Base-by-base conservation (phyloP, 2,113 vertebrate genomes). In the Indicator indicator region DNA sequence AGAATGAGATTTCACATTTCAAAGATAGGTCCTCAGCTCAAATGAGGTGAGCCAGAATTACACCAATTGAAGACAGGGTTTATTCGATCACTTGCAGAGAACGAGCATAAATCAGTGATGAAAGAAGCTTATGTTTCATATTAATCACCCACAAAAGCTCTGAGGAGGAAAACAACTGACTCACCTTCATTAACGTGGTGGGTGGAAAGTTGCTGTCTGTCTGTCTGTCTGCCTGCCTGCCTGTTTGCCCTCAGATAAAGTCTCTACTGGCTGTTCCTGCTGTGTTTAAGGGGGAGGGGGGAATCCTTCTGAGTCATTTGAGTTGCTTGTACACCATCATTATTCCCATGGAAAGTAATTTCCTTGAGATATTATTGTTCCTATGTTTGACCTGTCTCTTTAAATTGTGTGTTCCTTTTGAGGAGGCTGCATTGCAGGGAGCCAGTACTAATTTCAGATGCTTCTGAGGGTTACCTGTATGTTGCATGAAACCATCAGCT, bases 141-240 rank as follows among this genome's bases (percentile, higher is more conserved):
- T 89, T 91, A 90, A 91, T 71, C 30, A 63, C n/a, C 38, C 50
- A 83, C 59, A 79, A 81, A 92, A 94, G 27, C 52, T 85, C 74
- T 23, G 68, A 59, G 55, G 52, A 87, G 60, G 68, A 58, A 90
- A 94, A 86, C 33, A 92, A 90, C 82, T 68, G 69, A 80, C 60
- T 90, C 85, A 77, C 75, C 71, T 92, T 55, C 32, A 21, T 67
- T 24, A 65, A 16, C 4, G 2, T 11, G n/a, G 46, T 74, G 32
- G 20, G 21, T 69, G 36, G 70, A 93, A 93, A 69, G 65, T 30
- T 83, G 36, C 33, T 87, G 58, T 11, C 38, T 70, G 21, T 15
- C 38, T 70, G 21, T 15, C 56, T 87, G 82, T 20, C 56, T 86
- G 67, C 15, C 64, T 86, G 71, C 17, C 64, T 69, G 74, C 19